phyloP scores from a whole-genome alignment of 2,888 invertebrate genomes.

The Magallana nippona region DNA sequence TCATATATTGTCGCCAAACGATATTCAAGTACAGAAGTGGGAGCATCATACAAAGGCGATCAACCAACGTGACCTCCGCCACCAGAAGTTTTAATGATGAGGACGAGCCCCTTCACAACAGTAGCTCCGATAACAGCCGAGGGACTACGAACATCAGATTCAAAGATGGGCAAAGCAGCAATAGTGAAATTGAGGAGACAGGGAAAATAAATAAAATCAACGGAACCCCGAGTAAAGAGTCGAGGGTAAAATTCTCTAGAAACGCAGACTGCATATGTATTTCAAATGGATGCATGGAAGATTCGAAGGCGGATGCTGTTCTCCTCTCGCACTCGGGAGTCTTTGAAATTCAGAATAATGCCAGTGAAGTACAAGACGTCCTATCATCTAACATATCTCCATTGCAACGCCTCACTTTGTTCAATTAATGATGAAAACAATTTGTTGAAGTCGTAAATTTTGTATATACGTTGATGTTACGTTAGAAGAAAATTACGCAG shows the following conservation, averaged over 20 bases:
- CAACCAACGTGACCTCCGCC: conserved; percentile 45
- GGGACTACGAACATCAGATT: neutral
- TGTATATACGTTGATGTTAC: conserved; percentile 1
- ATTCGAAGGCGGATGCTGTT: neutral
- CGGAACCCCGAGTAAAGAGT: neutral
- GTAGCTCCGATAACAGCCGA: conserved; percentile 4
- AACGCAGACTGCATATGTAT: conserved; percentile 1
- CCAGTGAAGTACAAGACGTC: neutral
- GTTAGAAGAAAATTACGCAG: neutral
- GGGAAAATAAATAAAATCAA: neutral
- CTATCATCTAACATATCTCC: neutral
- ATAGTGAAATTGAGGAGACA: conserved; percentile 1
- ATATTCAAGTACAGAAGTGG: conserved; percentile 39
- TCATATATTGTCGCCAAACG: conserved; percentile 45
- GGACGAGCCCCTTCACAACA: conserved; percentile 43
- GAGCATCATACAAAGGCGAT: conserved; percentile 39
- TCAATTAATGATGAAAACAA: neutral
- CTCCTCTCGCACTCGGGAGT: neutral
- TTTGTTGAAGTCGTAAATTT: neutral
- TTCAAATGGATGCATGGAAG: neutral
- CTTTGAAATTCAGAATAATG: neutral
- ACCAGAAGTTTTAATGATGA: conserved; percentile 46
- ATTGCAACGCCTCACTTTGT: neutral
- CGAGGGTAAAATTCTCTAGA: conserved; percentile 21
- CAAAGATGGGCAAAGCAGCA: conserved; percentile 29